A percentile compares a stretch with the other conserved stretches of the same genome.
These are phyloP conservation scores for Macaca nemestrina DNA, from an alignment of 2,113 vertebrate species.

Conservation along the genomic window DNA sequence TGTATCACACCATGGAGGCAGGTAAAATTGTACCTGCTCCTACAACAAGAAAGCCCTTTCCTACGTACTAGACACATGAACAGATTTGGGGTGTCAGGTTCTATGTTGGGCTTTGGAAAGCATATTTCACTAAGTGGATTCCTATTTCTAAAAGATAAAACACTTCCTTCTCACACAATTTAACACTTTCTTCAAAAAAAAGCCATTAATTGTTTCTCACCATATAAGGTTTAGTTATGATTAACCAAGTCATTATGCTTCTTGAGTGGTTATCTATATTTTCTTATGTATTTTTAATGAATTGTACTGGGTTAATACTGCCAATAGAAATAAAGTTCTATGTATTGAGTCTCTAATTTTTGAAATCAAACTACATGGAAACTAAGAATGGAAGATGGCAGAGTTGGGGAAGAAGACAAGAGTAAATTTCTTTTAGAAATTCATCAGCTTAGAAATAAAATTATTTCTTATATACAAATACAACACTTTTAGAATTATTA, in stretches of 20 bases:
- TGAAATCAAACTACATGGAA: not conserved
- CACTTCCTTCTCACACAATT: not conserved
- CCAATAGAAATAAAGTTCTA: not conserved
- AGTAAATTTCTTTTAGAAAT: not conserved
- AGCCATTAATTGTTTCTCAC: not conserved
- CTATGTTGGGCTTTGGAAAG: not conserved
- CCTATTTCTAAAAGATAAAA: not conserved
- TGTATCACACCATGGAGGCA: not conserved
- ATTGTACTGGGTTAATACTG: not conserved
- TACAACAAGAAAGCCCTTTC: not conserved
- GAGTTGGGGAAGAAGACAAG: not conserved
- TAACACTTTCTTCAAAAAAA: not conserved
- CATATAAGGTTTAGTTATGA: not conserved
- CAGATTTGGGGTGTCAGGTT: not conserved
- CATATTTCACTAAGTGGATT: not conserved
- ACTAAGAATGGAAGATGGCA: not conserved
- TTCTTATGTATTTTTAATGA: not conserved
- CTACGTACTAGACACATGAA: not conserved
- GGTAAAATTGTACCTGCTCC: not conserved
- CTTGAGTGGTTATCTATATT: not conserved
- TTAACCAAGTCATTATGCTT: not conserved
- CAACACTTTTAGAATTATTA: not conserved
- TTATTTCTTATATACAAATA: not conserved
- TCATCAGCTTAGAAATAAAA: not conserved
- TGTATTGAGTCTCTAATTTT: not conserved